Base-by-base conservation (phyloP, 1,140 invertebrate genomes). In the Oryzaephilus surinamensis region DNA sequence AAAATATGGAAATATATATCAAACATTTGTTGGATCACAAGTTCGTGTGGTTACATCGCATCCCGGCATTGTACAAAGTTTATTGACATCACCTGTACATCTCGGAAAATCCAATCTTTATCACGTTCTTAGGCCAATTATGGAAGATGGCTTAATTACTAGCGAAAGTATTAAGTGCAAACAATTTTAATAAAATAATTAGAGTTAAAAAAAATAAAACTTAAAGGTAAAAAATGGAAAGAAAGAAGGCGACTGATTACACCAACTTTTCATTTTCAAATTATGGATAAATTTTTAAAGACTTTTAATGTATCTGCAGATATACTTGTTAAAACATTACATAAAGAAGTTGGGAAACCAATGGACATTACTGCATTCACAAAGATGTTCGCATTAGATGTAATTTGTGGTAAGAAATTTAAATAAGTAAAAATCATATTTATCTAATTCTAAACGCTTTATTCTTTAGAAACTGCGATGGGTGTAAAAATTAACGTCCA, bases 261-360 rank as follows among this genome's bases (percentile, higher is more conserved):
- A 0, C 82, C 84, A 6, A 77, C 82, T 0, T 89, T 89, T 53
- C 84, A 89, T 55, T 84, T 85, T 51, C 76, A 79, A 38, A 82
- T 89, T 17, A 55, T 89, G 10, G 73, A 84, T 42, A 74, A 81
- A 38, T 89, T 87, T 51, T 46, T 86, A 1, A 70, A 74, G 1
- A 70, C 85, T 1, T 85, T 92, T 52, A 74, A 83, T 50, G 72
- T 79, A 43, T 84, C 90, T 50, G 69, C 75, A 6, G 60, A 71
- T 5, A 67, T 80, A 21, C 62, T 91, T n/a, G 54, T 66, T 13
- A 54, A 71, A n/a, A 63, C 62, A 50, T 53, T 70, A 10, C 39
- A 43, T 15, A 50, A 54, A 11, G 24, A 62, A n/a, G 43, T 66
- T 1, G 54, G 61, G 19, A 64, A 60, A 24, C 48, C 69, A 31